phyloP scores from a whole-genome alignment of 2,797 vertebrate species.

The Melanogrammus aeglefinus region DNA sequence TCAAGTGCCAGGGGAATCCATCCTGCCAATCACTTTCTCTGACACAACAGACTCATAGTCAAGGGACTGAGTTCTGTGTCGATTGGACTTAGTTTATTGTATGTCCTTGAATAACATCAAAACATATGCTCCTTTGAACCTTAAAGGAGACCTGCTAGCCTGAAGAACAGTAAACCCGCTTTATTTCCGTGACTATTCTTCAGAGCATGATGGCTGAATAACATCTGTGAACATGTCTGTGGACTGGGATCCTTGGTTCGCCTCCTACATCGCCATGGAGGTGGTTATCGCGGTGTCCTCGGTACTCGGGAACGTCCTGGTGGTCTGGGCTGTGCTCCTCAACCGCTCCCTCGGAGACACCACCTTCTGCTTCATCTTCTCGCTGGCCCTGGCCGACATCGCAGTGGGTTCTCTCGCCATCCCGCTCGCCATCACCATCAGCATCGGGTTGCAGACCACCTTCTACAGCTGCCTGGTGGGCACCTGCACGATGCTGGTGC shows the following conservation, averaged over 20 bases:
- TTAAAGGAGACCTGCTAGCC: not conserved
- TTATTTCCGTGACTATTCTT: not conserved
- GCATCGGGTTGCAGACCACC: slow-evolving; percentile 80
- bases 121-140: not conserved
- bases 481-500: slow-evolving; percentile 87
- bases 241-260: slow-evolving; percentile 28
- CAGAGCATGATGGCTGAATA: not conserved
- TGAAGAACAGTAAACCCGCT: not conserved
- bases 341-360: slow-evolving; percentile 88
- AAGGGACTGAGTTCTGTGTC: slow-evolving; percentile 37
- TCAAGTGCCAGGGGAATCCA: not conserved
- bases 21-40: not conserved
- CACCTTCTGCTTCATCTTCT: slow-evolving; percentile 93
- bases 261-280: slow-evolving; percentile 87
- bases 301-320: slow-evolving; percentile 90
- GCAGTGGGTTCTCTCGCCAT: slow-evolving; percentile 90
- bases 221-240: slow-evolving; percentile 69
- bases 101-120: slow-evolving; percentile 5
- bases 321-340: slow-evolving; percentile 91
- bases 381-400: slow-evolving; percentile 89
- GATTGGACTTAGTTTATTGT: slow-evolving; percentile 9
- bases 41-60: slow-evolving; percentile 1
- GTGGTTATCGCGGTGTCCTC: slow-evolving; percentile 87
- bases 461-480: slow-evolving; percentile 89
- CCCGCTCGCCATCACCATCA: slow-evolving; percentile 89